Evolutionary conservation across 2,888 invertebrate genomes (phyloP).

Genomic region (Cartodere bifasciata): DNA sequence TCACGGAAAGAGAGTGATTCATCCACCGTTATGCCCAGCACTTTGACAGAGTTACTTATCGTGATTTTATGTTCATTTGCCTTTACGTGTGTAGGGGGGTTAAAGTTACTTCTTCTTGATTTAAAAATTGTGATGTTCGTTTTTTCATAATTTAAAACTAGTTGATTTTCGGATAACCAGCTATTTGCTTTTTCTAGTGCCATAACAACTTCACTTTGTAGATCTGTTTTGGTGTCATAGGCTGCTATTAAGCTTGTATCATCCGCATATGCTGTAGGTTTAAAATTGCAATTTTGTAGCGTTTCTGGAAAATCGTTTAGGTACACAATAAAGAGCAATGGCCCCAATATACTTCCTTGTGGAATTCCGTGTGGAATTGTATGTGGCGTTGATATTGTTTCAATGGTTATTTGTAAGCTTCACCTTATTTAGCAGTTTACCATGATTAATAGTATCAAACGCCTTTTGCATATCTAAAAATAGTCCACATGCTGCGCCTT

Average conservation of each 20-base stretch:
- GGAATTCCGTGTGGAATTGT: too few relatives aligned
- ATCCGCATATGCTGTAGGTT: background rate
- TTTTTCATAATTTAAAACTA: too few relatives aligned
- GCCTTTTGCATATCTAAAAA: too few relatives aligned
- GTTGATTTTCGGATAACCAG: conserved; percentile 1
- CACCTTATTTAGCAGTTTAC: too few relatives aligned
- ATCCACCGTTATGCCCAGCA: conserved; percentile 1
- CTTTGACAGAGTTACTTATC: background rate
- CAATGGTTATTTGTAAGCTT: too few relatives aligned
- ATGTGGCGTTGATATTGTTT: too few relatives aligned
- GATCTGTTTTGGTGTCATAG: background rate
- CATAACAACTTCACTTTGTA: background rate
- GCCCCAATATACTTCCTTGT: background rate
- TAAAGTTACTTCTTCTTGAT: background rate
- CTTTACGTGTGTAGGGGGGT: too few relatives aligned
- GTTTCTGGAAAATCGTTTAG: conserved; percentile 1
- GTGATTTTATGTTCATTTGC: background rate
- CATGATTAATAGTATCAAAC: too few relatives aligned
- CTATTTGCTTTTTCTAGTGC: background rate
- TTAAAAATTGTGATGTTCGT: background rate
- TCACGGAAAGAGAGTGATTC: background rate
- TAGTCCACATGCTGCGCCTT: too few relatives aligned
- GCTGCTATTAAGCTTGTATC: background rate
- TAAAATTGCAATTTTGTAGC: background rate
- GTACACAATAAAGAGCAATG: conserved; percentile 1